Conservation (phyloP, 2,888 invertebrate species). For the Drosophila meridionalis region DNA sequence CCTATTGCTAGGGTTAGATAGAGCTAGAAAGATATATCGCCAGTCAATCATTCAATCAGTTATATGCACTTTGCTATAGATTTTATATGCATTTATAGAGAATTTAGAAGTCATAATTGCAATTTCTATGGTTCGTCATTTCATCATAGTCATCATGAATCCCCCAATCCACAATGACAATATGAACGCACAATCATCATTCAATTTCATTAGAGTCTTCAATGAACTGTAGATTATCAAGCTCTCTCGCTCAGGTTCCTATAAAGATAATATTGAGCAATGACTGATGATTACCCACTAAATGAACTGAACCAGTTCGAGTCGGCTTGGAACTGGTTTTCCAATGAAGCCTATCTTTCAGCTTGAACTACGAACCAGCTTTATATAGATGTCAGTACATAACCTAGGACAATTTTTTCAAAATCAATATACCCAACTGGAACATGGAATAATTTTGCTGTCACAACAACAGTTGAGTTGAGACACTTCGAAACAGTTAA, state of each 20-base stretch:
- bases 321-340: not conserved
- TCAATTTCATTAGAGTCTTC: slow-evolving; percentile 1
- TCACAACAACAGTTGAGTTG: not conserved
- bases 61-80: not conserved
- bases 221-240: not conserved
- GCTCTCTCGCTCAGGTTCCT: not conserved
- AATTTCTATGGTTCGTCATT: not conserved
- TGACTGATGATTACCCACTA: not conserved
- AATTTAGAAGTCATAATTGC: not conserved
- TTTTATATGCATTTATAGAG: not conserved
- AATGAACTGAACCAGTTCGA: not conserved
- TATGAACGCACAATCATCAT: not conserved
- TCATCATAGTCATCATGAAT: not conserved
- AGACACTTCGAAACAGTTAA: not conserved
- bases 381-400: not conserved
- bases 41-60: too few relatives aligned
- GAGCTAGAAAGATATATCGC: too few relatives aligned
- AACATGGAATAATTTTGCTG: not conserved
- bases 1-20: too few relatives aligned
- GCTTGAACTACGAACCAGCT: not conserved
- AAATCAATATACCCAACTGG: not conserved
- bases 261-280: not conserved
- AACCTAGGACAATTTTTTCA: not conserved
- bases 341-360: not conserved
- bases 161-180: not conserved